Conservation (phyloP, 2,888 invertebrate genomes). For the Epinotia ramella region DNA sequence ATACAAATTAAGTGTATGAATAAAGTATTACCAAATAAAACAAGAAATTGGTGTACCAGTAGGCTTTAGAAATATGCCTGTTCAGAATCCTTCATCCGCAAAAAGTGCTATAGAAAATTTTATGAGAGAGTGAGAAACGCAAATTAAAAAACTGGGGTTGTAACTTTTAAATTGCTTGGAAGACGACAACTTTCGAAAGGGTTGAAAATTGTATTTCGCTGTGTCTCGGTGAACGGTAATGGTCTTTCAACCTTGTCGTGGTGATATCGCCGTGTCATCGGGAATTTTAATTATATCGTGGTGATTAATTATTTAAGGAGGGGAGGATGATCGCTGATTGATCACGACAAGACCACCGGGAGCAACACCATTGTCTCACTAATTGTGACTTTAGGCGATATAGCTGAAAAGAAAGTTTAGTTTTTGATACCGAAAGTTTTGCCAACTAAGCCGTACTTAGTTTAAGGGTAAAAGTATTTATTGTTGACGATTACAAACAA, state of each 20-base stretch:
- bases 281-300: slow-evolving; percentile 81
- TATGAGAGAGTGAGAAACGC: slow-evolving; percentile 4
- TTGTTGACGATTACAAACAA: neutral
- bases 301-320: slow-evolving; percentile 82
- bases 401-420: slow-evolving; percentile 49
- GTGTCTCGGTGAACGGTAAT: slow-evolving; percentile 56
- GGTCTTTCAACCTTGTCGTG: slow-evolving; percentile 59
- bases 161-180: slow-evolving; percentile 46
- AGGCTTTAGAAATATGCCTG: slow-evolving; percentile 3
- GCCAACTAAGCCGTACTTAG: neutral
- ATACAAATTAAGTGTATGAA: neutral
- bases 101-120: slow-evolving; percentile 26
- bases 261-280: slow-evolving; percentile 80
- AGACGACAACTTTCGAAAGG: slow-evolving; percentile 53
- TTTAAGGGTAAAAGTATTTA: neutral
- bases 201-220: slow-evolving; percentile 58
- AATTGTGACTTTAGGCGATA: slow-evolving; percentile 75
- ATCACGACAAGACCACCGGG: slow-evolving; percentile 71
- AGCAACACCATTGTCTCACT: slow-evolving; percentile 76
- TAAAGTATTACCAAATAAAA: too few relatives aligned
- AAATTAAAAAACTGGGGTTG: slow-evolving; percentile 50
- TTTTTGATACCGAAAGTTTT: slow-evolving; percentile 21
- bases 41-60: too few relatives aligned
- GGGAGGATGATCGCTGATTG: slow-evolving; percentile 76
- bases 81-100: slow-evolving; percentile 18